Base-by-base conservation (phyloP, 1,140 invertebrate species). In the Hycleus cichorii region DNA sequence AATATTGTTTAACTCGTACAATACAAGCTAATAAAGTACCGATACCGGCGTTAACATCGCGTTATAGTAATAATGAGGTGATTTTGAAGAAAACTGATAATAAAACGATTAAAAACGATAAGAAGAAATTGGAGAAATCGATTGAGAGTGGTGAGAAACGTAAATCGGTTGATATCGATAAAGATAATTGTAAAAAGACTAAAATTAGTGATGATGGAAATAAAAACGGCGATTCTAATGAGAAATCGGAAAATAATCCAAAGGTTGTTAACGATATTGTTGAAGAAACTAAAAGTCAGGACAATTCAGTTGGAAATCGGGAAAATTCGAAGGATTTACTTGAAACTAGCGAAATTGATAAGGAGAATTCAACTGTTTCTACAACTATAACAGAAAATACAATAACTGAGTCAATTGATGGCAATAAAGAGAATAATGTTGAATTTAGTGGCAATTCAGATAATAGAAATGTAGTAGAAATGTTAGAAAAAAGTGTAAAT, bases 11-110 rank as follows among this genome's bases (percentile, higher is more conserved):
- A 10, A 81, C 80, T 1, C 76, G 76, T 71, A 86, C 85, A 2
- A 85, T 83, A 18, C 84, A 83, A 78, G 77, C 82, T 2, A 87
- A 86, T 70, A 86, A 86, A 74, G 78, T 86, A 64, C 85, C 84
- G 26, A 87, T 88, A 70, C 81, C 84, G 18, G 83, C 84, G 12
- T 78, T 85, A 56, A 48, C 64, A 60, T 77, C 77, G 8, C 72
- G 63, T 48, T 74, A 78, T 50, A 59, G 77, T 3, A 58, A 60
- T 42, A 27, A 32, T 27, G 40, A 54, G 11, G 12, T 53, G 4
- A 40, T 53, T 25, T 46, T 61, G 8, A 50, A 58, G 12, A 53
- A 56, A 57, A 27, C 10, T 2, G 42, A 61, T 3, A 51, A 12
- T 6, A 47, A 61, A 52, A 2, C 25, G n/a, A 25, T 7, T 27